Evolutionary conservation across 2,797 vertebrate species (phyloP), one percentile per base, ranked within the genome.

Genomic region (Sphaeramia orbicularis): DNA sequence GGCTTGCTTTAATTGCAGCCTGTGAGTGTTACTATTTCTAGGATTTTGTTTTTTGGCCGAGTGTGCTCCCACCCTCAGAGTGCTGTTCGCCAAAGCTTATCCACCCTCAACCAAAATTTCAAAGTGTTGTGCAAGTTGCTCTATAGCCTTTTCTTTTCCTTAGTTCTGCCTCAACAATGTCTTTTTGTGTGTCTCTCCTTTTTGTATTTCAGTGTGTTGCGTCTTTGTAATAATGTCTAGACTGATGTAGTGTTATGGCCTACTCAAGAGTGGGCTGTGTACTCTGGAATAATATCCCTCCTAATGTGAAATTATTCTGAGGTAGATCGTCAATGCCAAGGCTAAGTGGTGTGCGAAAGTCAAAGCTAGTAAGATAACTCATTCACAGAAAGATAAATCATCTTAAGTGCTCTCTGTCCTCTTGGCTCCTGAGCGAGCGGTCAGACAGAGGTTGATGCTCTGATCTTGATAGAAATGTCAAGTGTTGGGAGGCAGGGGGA

Each of bases 21-120:
- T 85, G 68, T 61, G 73, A 81, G 74, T 81, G 85, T 85, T 88
- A 68, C 87, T 86, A 87, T 90, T 89, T 89, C 74, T 67, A 64
- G 81, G 61, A 58, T 60, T 44, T 40, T 50, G 55, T 38, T 78
- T 78, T 85, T 88, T 83, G 75, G 78, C 73, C 65, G 58, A 73
- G 54, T 61, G 70, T 12, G 38, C 68, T 59, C 61, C 77, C 65
- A 73, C 74, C 70, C 77, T 79, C 58, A 0, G 48, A 60, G 60
- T 10, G 61, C 57, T 49, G 27, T 61, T 76, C 75, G 56, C 73
- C 81, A 83, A 65, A 75, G 18, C 80, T 79, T 51, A 19, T 62
- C 74, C 72, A 73, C 62, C 69, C 54, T 80, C 70, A 32, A 62
- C 72, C 80, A 80, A 78, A 76, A 74, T 59, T 37, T 78, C 0